A percentile compares a stretch with the other conserved stretches of the same genome.
Conservation (phyloP, 2,888 invertebrate species). For the Horisme vitalbata region DNA sequence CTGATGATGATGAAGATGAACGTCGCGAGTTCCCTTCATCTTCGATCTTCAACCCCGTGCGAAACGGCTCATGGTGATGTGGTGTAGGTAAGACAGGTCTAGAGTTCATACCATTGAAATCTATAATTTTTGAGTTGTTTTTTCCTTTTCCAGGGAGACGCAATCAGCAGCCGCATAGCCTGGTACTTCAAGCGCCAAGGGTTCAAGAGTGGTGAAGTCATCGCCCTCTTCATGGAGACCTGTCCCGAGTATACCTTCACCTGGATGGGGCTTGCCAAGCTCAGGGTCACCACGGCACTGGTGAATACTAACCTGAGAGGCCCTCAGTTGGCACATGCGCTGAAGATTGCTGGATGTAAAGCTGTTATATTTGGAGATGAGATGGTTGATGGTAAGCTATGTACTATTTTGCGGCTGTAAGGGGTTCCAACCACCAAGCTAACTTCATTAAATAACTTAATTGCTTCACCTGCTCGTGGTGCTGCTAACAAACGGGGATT, state of each 20-base stretch:
- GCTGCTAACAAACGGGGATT: too few species aligned
- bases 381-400: conserved; percentile 66
- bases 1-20: too few species aligned
- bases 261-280: conserved; percentile 96
- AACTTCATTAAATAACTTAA: too few species aligned
- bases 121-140: too few species aligned
- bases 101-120: too few species aligned
- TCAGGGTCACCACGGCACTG: conserved; percentile 91
- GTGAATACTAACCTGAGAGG: conserved; percentile 94
- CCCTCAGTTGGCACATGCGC: conserved; percentile 90
- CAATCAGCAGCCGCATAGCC: conserved; percentile 82
- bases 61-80: too few species aligned
- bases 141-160: conserved; percentile 78
- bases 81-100: too few species aligned
- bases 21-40: too few species aligned
- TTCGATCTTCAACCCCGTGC: too few species aligned
- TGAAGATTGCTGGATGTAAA: conserved; percentile 89
- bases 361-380: conserved; percentile 90
- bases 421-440: too few species aligned
- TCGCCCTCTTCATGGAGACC: conserved; percentile 95
- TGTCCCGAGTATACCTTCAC: conserved; percentile 92
- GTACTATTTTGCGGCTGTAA: too few species aligned
- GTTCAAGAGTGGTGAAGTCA: conserved; percentile 88
- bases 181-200: conserved; percentile 81
- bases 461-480: too few species aligned